Conservation (phyloP, 2,113 vertebrate species). For the Pipra filicauda region DNA sequence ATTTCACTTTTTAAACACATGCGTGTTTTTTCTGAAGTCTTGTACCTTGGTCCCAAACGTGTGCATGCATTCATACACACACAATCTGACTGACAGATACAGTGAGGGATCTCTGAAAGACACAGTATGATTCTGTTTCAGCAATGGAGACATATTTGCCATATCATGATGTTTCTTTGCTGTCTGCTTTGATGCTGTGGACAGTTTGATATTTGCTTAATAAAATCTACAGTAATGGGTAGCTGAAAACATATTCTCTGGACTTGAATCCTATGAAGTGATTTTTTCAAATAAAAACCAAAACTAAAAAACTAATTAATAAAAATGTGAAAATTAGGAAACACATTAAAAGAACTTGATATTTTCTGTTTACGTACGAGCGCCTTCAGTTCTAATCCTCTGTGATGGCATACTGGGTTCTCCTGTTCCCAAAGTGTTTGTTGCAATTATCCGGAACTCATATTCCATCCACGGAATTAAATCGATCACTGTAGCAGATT, state of each 20-base stretch:
- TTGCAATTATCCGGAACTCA: conserved; percentile 92
- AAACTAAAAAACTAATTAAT: not conserved
- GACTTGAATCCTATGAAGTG: not conserved
- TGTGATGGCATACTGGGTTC: conserved; percentile 88
- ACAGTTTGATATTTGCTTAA: not conserved
- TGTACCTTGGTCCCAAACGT: not conserved
- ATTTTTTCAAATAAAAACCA: not conserved
- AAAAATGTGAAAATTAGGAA: not conserved
- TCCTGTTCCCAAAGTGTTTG: conserved; percentile 90
- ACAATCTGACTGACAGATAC: not conserved
- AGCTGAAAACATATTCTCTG: not conserved
- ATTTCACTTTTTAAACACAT: not conserved
- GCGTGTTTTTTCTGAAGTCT: not conserved
- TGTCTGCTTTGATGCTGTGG: not conserved
- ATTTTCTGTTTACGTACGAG: conserved; percentile 77
- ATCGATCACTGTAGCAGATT: conserved; percentile 85
- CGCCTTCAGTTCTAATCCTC: conserved; percentile 83
- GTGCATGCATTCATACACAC: not conserved
- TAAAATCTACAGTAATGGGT: not conserved
- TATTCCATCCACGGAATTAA: conserved; percentile 97
- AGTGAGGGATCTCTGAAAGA: not conserved
- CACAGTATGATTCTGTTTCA: not conserved
- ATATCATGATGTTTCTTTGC: not conserved
- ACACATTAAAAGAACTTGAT: not conserved
- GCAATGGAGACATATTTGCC: not conserved